phyloP scores from a whole-genome alignment of 2,888 invertebrate species.

The Oxycera nigricornis region DNA sequence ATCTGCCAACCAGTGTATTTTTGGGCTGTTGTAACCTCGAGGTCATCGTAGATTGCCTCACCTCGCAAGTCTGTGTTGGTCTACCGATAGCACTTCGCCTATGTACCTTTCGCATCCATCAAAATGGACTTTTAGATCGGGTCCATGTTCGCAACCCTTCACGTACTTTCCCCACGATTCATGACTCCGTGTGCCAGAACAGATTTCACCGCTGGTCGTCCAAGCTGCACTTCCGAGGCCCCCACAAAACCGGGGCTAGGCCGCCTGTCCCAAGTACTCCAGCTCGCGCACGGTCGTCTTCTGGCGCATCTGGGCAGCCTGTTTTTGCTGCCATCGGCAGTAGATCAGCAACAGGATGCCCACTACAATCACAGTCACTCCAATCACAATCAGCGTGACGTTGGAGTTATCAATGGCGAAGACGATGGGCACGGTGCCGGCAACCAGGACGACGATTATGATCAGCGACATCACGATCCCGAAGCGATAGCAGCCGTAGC shows the following conservation, averaged over 20 bases:
- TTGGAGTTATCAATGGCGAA: conserved; percentile 42
- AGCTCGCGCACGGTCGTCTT: conserved; percentile 41
- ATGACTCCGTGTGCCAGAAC: too few species aligned
- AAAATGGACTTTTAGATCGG: too few species aligned
- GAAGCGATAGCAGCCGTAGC: conserved; percentile 47
- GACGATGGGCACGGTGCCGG: conserved; percentile 45
- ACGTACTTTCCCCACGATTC: too few species aligned
- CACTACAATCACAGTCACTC: conserved; percentile 44
- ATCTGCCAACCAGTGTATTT: too few species aligned
- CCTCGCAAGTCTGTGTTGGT: too few species aligned
- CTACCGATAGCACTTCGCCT: too few species aligned
- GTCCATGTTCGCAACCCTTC: too few species aligned
- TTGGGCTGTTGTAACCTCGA: too few species aligned
- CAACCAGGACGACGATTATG: conserved; percentile 44
- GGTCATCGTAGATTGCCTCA: too few species aligned
- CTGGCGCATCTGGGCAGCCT: conserved; percentile 42
- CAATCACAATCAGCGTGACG: conserved; percentile 44
- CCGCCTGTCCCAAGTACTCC: conserved; percentile 42
- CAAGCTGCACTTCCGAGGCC: too few species aligned
- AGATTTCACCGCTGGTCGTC: too few species aligned
- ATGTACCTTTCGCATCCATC: too few species aligned
- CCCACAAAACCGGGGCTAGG: neutral
- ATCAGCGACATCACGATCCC: conserved; percentile 44
- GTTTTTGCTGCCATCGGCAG: conserved; percentile 44
- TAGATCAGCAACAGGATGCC: conserved; percentile 43